These are phyloP conservation scores for Auanema freiburgensis DNA, from an alignment of 2,888 invertebrate species.

Conservation along the genomic window DNA sequence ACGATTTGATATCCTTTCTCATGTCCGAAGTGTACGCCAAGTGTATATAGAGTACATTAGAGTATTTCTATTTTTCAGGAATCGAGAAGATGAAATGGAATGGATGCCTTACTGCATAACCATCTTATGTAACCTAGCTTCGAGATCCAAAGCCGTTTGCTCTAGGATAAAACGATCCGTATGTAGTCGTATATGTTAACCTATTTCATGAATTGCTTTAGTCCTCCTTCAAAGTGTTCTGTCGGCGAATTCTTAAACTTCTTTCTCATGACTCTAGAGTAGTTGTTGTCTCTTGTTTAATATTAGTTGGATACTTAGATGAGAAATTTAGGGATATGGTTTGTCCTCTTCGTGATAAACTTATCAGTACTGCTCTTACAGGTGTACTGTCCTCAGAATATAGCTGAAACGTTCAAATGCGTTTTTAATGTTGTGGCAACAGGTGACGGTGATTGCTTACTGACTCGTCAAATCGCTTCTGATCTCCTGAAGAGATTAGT, in stretches of 20 bases:
- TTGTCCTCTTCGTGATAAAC: constrained; percentile 9
- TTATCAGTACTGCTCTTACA: constrained; percentile 19
- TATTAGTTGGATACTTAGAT: constrained; percentile 55
- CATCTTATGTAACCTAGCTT: constrained; percentile 57
- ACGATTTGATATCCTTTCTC: constrained; percentile 48
- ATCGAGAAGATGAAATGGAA: constrained; percentile 43
- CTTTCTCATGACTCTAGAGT: constrained; percentile 48
- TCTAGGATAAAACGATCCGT: constrained; percentile 47
- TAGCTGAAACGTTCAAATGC: constrained; percentile 66
- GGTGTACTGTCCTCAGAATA: constrained; percentile 63
- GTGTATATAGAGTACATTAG: constrained; percentile 1
- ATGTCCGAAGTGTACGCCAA: constrained; percentile 49
- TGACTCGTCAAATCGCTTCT: constrained; percentile 65
- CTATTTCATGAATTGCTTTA: constrained; percentile 31
- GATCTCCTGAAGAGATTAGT: constrained; percentile 66
- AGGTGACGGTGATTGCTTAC: constrained; percentile 59
- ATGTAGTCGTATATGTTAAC: constrained; percentile 8
- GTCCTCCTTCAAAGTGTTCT: constrained; percentile 45
- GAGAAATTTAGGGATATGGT: constrained; percentile 51
- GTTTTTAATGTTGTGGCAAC: constrained; percentile 66
- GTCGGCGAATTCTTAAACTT: constrained; percentile 42
- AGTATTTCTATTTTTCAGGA: constrained; percentile 20
- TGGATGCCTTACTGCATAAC: constrained; percentile 58
- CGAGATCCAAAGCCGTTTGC: constrained; percentile 51
- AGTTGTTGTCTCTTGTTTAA: constrained; percentile 56